These are phyloP conservation scores for Decapterus maruadsi DNA, from an alignment of 2,797 vertebrate genomes.

Conservation along the genomic window DNA sequence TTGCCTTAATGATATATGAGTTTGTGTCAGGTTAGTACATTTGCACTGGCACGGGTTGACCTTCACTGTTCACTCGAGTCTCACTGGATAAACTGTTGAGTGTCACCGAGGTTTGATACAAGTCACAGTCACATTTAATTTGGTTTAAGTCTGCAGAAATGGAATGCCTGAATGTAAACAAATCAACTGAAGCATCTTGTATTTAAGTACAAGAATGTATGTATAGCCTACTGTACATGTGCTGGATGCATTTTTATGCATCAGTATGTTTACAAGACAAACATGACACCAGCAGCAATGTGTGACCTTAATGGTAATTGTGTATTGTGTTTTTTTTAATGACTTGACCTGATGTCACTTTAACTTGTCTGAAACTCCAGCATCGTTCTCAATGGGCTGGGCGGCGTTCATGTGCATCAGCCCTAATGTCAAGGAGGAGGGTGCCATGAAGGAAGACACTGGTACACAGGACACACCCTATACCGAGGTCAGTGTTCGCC, in stretches of 20 bases:
- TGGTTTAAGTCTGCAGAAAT: constrained; percentile 21
- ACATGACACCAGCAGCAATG: neutral
- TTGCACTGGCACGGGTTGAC: constrained; percentile 30
- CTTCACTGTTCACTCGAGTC: constrained; percentile 41
- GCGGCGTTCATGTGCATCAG: constrained; percentile 96
- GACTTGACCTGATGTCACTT: constrained; percentile 21
- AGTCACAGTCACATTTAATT: constrained; percentile 45
- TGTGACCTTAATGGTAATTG: neutral
- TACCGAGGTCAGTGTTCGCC: constrained; percentile 89
- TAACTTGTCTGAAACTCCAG: constrained; percentile 77
- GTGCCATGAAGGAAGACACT: constrained; percentile 98
- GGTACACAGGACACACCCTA: constrained; percentile 98
- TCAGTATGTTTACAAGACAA: constrained; percentile 23
- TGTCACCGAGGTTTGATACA: constrained; percentile 40
- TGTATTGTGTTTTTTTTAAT: neutral
- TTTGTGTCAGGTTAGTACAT: constrained; percentile 28
- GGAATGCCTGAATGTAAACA: constrained; percentile 22
- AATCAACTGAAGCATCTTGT: constrained; percentile 17
- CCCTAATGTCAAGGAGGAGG: constrained; percentile 98
- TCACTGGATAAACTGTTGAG: constrained; percentile 39
- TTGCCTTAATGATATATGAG: constrained; percentile 24
- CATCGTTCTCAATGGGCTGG: constrained; percentile 98
- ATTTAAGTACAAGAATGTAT: constrained; percentile 25
- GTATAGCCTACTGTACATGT: neutral
- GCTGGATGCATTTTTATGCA: constrained; percentile 14